Base-by-base conservation (phyloP, 2,113 vertebrate species). In the Suricata suricatta region DNA sequence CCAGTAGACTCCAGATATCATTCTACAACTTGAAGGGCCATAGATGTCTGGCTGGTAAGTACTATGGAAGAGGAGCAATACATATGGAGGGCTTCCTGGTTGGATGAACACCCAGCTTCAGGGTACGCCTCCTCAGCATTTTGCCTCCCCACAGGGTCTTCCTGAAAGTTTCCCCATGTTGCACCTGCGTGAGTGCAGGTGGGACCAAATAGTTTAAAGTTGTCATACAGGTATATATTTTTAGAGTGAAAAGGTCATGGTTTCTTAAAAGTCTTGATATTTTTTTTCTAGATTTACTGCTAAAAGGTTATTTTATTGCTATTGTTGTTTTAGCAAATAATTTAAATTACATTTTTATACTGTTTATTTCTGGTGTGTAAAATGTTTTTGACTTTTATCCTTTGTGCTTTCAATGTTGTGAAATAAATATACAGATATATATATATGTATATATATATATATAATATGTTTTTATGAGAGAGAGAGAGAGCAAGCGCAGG, bases 281-380 rank as follows among this genome's bases (percentile, higher is more conserved):
- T 47, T 83, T 84, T 84, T 68, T 35, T 31, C 88, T 33, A 94
- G 77, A 79, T 77, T 71, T 74, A 83, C 68, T 93, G 25, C n/a
- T 47, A 54, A 50, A 31, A 93, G 71, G 4, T 76, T 69, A 54
- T 63, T 96, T 52, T 84, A 54, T n/a, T 96, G 21, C 6, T 72
- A 63, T 27, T 95, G 68, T 23, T 92, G 68, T 23, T 92, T 93
- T 71, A n/a, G 31, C 50, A 95, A 71, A 52, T 41, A 69, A 47
- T 91, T 96, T 97, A 69, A 33, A 90, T 72, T 87, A 47, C 64
- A 64, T 79, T 90, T 64, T 93, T 82, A 31, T 60, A 64, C 31
- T 92, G 35, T 71, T 79, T 54, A 60, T 86, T 90, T 71, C 8
- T 57, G 5, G 25, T 93, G 25, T 54, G 8, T 79, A 66, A 97